Conservation (phyloP, 1,140 invertebrate species). For the Drosophila micromelanica region DNA sequence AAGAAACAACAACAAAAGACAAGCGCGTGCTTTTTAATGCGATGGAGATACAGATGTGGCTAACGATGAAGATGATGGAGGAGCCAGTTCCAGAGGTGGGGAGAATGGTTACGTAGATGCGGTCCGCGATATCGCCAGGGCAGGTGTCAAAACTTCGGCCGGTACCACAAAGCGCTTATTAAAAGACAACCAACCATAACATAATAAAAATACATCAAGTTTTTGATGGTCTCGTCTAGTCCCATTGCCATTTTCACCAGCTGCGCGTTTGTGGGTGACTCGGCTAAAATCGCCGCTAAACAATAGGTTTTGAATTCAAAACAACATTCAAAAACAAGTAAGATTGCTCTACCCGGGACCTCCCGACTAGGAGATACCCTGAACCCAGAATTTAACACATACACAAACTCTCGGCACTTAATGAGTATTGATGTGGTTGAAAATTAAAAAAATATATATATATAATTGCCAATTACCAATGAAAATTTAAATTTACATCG, state of each 20-base stretch:
- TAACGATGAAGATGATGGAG: neutral
- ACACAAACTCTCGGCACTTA: too few relatives aligned
- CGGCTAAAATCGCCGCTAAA: conserved; percentile 17
- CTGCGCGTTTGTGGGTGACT: conserved; percentile 15
- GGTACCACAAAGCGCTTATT: conserved; percentile 25
- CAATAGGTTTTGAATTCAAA: neutral
- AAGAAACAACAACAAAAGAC: neutral
- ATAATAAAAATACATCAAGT: conserved; percentile 24
- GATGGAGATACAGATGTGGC: neutral
- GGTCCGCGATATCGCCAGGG: neutral
- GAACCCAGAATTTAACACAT: too few relatives aligned
- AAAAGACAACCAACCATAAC: conserved; percentile 20
- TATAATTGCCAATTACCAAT: too few relatives aligned
- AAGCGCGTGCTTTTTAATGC: conserved; percentile 6
- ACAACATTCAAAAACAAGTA: neutral
- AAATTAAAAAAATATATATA: too few relatives aligned
- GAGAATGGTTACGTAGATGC: neutral
- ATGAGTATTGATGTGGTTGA: too few relatives aligned
- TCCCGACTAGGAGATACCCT: too few relatives aligned
- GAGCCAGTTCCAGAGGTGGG: neutral
- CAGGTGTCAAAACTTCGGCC: conserved; percentile 53
- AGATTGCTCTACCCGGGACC: too few relatives aligned
- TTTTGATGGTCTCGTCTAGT: conserved; percentile 33
- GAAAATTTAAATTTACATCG: too few relatives aligned
- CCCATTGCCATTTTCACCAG: neutral